Percentiles rank a stretch among this genome's conserved stretches.
Conservation (phyloP, 2,888 invertebrate species). For the Priocnemis perturbator region DNA sequence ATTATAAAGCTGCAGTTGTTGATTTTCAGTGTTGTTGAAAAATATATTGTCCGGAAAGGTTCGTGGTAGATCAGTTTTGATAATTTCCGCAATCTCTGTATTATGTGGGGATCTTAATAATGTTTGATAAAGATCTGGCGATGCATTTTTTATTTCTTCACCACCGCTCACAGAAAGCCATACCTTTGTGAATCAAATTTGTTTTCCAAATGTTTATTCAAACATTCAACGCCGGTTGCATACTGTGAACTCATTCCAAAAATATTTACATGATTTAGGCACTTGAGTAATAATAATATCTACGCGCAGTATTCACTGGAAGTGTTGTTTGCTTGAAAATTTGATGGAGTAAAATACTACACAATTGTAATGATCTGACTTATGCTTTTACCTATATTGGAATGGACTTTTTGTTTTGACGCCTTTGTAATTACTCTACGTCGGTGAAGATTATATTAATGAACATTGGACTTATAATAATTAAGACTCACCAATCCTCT, state of each 20-base stretch:
- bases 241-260: conserved; percentile 14
- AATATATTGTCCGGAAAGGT: conserved; percentile 97
- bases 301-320: too few species aligned
- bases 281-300: too few species aligned
- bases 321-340: neutral
- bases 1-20: conserved; percentile 87
- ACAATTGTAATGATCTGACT: neutral
- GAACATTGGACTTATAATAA: neutral
- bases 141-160: conserved; percentile 80
- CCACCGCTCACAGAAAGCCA: conserved; percentile 94
- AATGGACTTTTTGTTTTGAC: neutral
- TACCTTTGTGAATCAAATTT: conserved; percentile 80
- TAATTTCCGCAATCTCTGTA: conserved; percentile 85
- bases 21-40: conserved; percentile 86
- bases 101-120: conserved; percentile 84
- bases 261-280: neutral
- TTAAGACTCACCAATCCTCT: conserved; percentile 76
- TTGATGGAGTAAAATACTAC: neutral
- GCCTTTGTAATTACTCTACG: neutral
- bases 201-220: conserved; percentile 62
- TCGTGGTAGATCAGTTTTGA: conserved; percentile 92
- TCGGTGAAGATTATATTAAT: neutral
- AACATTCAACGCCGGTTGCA: conserved; percentile 7
- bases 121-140: conserved; percentile 82
- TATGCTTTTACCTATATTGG: too few species aligned